Percentiles rank a stretch among this genome's conserved stretches.
These are phyloP conservation scores for Podargus strigoides DNA, from an alignment of 2,797 vertebrate genomes.

Conservation along the genomic window DNA sequence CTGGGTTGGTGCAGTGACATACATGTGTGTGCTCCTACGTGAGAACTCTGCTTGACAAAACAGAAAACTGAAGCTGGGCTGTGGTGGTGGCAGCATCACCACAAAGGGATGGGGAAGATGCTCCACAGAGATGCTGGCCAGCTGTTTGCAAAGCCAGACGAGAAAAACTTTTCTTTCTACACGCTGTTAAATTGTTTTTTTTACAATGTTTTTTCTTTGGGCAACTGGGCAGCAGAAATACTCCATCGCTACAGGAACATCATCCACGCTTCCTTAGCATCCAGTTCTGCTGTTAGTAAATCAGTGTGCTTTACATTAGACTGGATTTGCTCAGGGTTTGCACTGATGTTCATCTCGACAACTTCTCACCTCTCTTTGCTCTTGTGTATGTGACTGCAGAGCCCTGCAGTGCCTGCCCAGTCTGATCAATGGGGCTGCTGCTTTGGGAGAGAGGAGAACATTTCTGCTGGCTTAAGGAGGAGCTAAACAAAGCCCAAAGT, in stretches of 20 bases:
- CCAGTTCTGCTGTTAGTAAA: accelerated
- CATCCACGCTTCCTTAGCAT: background rate
- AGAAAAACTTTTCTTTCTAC: background rate
- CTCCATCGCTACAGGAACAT: background rate
- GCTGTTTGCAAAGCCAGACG: background rate
- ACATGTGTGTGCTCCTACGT: accelerated
- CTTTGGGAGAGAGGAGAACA: background rate
- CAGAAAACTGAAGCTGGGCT: background rate
- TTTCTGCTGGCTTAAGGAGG: background rate
- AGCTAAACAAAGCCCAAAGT: background rate
- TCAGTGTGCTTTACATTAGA: accelerated
- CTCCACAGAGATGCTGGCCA: background rate
- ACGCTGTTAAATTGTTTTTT: background rate
- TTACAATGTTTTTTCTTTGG: background rate
- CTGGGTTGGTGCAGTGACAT: background rate
- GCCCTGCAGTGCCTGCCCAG: background rate
- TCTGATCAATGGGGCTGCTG: background rate
- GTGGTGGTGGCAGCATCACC: background rate
- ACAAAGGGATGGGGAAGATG: background rate
- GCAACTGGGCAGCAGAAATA: background rate
- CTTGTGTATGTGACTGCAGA: background rate
- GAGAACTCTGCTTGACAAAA: background rate
- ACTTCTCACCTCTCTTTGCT: accelerated
- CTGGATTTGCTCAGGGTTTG: background rate
- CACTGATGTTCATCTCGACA: no score